Percentiles rank a stretch among this genome's conserved stretches.
Evolutionary conservation across 2,888 invertebrate species (phyloP).

Genomic region (Frankliniella fusca): DNA sequence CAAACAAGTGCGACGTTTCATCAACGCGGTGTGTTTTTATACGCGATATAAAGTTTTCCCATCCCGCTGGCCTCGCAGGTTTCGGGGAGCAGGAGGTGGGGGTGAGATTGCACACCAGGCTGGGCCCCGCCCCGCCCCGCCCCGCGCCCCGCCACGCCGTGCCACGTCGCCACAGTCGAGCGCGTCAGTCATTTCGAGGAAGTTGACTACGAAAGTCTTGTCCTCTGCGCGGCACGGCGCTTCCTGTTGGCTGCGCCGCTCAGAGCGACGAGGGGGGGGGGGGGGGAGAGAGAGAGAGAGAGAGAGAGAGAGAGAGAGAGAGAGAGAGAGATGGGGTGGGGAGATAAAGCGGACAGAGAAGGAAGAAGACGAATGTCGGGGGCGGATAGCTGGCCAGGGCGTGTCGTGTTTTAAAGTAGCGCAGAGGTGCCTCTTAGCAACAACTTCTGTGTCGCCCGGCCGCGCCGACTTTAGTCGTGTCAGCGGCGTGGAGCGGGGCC

Average conservation of each 20-base stretch:
- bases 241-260: background rate
- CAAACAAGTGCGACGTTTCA: constrained; percentile 7
- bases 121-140: background rate
- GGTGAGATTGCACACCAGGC: background rate
- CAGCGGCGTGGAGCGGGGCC: too few species aligned
- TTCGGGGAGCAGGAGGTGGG: background rate
- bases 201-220: background rate
- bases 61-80: background rate
- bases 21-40: background rate
- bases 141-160: background rate
- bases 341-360: constrained; percentile 34
- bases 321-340: constrained; percentile 36
- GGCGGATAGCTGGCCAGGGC: background rate
- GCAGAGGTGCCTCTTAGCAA: too few species aligned
- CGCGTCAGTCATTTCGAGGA: constrained; percentile 6
- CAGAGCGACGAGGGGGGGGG: constrained; percentile 32
- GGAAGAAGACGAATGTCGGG: constrained; percentile 30
- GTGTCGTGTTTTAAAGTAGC: too few species aligned
- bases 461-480: too few species aligned
- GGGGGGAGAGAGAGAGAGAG: constrained; percentile 42
- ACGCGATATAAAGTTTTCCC: constrained; percentile 22
- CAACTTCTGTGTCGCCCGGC: too few species aligned
- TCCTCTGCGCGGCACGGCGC: background rate
- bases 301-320: constrained; percentile 31
- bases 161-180: background rate